These are phyloP conservation scores for Brenthis ino DNA, from an alignment of 2,888 invertebrate species.

Conservation along the genomic window DNA sequence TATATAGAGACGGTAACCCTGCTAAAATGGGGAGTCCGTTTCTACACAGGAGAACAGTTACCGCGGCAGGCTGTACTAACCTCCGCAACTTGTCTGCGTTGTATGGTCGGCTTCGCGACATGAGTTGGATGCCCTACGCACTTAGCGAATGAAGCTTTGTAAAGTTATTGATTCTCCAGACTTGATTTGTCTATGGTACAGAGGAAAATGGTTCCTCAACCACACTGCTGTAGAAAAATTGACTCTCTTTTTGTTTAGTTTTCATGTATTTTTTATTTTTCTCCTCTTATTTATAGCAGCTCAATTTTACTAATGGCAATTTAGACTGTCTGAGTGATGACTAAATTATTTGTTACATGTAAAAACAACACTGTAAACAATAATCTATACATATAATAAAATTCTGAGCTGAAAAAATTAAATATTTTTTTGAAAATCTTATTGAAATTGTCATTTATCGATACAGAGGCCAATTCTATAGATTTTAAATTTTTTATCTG, in stretches of 20 bases:
- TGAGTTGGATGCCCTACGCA: background rate
- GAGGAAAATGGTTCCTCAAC: conserved; percentile 18
- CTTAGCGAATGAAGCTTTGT: conserved; percentile 1
- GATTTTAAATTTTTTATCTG: no score
- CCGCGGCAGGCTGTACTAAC: conserved; percentile 47
- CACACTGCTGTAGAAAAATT: conserved; percentile 15
- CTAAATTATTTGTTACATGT: no score
- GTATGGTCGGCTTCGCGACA: conserved; percentile 1
- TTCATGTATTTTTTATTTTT: background rate
- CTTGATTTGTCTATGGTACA: background rate
- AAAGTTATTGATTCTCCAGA: conserved; percentile 2
- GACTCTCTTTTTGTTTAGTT: conserved; percentile 17
- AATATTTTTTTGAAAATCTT: no score
- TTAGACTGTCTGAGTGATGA: no score
- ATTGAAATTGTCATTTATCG: no score
- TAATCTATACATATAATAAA: no score
- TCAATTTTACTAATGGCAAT: no score
- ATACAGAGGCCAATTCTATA: no score
- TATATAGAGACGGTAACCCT: conserved; percentile 39
- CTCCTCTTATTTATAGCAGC: no score
- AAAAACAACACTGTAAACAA: no score
- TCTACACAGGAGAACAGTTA: conserved; percentile 55
- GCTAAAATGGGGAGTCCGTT: conserved; percentile 50
- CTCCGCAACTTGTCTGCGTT: conserved; percentile 35
- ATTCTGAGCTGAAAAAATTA: no score